phyloP scores from a whole-genome alignment of 2,888 invertebrate species.

The Melanophora roralis region DNA sequence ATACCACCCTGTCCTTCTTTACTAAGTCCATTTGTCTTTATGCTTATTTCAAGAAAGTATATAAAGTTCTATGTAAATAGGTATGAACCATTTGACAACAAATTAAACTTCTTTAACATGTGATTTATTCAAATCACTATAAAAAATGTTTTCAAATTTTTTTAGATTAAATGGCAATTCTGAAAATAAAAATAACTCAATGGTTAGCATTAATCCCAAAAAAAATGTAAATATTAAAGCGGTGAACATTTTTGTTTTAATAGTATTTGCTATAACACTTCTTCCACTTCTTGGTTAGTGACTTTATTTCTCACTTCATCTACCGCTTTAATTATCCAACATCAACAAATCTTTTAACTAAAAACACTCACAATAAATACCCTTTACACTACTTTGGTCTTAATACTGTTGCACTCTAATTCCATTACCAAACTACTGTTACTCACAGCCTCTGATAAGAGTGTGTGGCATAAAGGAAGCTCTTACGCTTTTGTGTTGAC shows the following conservation, averaged over 20 bases:
- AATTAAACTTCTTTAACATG: too few relatives aligned
- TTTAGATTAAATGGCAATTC: not conserved
- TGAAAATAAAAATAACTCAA: not conserved
- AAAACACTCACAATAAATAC: not conserved
- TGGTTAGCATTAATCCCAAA: not conserved
- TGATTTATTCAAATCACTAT: too few relatives aligned
- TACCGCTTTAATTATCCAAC: not conserved
- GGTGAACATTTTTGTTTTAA: conserved; percentile 41
- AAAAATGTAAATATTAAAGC: conserved; percentile 29
- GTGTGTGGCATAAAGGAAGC: conserved; percentile 20
- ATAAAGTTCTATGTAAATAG: too few relatives aligned
- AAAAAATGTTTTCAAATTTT: too few relatives aligned
- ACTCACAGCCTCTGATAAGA: conserved; percentile 40
- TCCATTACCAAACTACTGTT: conserved; percentile 4
- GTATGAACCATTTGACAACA: too few relatives aligned
- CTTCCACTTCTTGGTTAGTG: not conserved
- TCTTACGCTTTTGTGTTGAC: conserved; percentile 43
- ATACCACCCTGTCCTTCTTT: too few relatives aligned
- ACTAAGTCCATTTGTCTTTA: too few relatives aligned
- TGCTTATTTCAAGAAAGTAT: too few relatives aligned
- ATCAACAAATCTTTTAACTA: not conserved
- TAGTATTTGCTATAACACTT: conserved; percentile 38
- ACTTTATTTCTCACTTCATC: not conserved
- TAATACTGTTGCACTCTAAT: conserved; percentile 29
- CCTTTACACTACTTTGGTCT: not conserved